A percentile compares a stretch with the other conserved stretches of the same genome.
Conservation (phyloP, 2,888 invertebrate species). For the Schizotus pectinicornis region DNA sequence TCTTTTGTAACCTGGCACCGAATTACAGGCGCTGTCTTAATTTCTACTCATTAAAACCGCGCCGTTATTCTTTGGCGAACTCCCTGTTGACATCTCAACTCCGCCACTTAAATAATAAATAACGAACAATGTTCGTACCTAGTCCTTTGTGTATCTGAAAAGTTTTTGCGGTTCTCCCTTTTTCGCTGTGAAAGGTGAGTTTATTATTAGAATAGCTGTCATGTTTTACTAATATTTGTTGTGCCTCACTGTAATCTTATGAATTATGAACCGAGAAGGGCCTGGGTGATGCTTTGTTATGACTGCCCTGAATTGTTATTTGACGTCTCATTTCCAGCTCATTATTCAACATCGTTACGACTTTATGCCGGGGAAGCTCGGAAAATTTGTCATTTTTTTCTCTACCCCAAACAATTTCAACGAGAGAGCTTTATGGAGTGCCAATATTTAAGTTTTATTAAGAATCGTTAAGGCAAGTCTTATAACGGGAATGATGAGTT, state of each 20-base stretch:
- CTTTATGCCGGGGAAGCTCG: background rate
- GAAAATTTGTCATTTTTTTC: slow-evolving; percentile 1
- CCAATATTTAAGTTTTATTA: too few species aligned
- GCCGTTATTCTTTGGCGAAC: too few species aligned
- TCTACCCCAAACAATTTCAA: background rate
- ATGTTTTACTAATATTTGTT: slow-evolving; percentile 26
- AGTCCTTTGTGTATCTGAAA: slow-evolving; percentile 7
- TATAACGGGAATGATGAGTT: too few species aligned
- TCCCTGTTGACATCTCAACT: too few species aligned
- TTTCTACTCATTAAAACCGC: too few species aligned
- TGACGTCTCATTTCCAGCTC: slow-evolving; percentile 36
- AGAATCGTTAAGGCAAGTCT: too few species aligned
- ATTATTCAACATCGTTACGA: slow-evolving; percentile 25
- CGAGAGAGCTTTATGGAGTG: too few species aligned
- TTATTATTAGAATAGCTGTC: slow-evolving; percentile 22
- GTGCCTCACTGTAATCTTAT: slow-evolving; percentile 11
- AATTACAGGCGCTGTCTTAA: too few species aligned
- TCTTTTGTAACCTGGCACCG: too few species aligned
- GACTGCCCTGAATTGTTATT: slow-evolving; percentile 30
- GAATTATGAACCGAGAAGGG: slow-evolving; percentile 12
- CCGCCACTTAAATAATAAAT: slow-evolving; percentile 9
- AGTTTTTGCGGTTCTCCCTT: slow-evolving; percentile 10
- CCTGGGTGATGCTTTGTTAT: slow-evolving; percentile 8
- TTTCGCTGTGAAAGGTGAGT: slow-evolving; percentile 17
- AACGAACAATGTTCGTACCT: slow-evolving; percentile 6